A percentile compares a stretch with the other conserved stretches of the same genome.
Evolutionary conservation across 2,888 invertebrate species (phyloP).

Genomic region (Lasioglossum oenotherae): DNA sequence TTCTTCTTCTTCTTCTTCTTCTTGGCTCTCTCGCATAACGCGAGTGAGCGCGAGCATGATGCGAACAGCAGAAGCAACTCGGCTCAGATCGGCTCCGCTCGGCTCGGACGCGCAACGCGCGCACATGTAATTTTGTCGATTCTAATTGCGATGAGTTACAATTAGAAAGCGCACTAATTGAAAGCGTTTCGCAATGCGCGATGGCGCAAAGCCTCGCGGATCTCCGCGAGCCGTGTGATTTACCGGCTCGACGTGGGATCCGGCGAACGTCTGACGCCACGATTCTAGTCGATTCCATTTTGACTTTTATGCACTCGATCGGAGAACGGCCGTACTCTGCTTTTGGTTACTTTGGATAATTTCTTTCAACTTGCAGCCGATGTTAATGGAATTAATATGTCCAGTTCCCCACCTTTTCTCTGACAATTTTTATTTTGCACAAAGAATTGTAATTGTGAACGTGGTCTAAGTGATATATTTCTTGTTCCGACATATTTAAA

Average conservation of each 20-base stretch:
- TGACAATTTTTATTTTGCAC: not conserved
- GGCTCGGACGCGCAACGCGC: conserved; percentile 48
- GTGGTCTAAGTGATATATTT: too few relatives aligned
- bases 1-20: not conserved
- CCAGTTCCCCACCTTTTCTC: not conserved
- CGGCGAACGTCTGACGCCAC: conserved; percentile 29
- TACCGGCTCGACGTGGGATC: conserved; percentile 59
- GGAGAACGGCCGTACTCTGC: not conserved
- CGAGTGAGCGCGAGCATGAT: conserved; percentile 49
- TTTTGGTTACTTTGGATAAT: not conserved
- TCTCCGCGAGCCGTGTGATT: conserved; percentile 78
- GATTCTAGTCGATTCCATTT: conserved; percentile 13
- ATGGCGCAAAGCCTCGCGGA: conserved; percentile 74
- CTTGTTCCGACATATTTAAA: too few relatives aligned
- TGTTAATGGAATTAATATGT: not conserved
- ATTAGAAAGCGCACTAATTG: conserved; percentile 82
- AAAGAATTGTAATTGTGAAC: not conserved
- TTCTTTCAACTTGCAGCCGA: not conserved
- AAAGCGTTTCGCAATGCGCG: conserved; percentile 79
- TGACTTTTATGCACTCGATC: not conserved
- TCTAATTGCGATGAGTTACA: conserved; percentile 80
- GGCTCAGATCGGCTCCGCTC: conserved; percentile 7
- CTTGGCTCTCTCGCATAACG: not conserved
- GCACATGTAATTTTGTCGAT: conserved; percentile 77
- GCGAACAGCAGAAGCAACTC: conserved; percentile 46